phyloP scores from a whole-genome alignment of 2,797 vertebrate species.

The Craterocephalus amniculus region DNA sequence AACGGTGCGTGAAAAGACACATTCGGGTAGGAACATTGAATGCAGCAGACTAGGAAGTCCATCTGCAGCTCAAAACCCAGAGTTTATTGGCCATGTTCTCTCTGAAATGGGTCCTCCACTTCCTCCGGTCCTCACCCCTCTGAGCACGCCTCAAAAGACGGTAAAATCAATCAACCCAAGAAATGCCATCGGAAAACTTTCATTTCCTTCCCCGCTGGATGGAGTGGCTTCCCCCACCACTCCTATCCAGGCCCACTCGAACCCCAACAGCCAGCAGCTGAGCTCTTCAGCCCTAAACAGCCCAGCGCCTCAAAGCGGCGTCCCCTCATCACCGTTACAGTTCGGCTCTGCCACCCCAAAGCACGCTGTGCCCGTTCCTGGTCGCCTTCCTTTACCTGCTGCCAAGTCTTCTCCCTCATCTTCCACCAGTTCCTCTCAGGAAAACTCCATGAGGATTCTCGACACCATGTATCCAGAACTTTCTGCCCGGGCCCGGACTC shows the following conservation, averaged over 20 bases:
- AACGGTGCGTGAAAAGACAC: constrained; percentile 16
- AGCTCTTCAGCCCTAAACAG: constrained; percentile 56
- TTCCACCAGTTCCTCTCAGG: constrained; percentile 79
- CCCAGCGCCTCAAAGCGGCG: constrained; percentile 78
- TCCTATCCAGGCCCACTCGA: constrained; percentile 36
- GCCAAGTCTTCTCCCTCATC: constrained; percentile 66
- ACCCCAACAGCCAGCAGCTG: constrained; percentile 34
- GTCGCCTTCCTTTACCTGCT: constrained; percentile 86
- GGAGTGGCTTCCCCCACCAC: constrained; percentile 73
- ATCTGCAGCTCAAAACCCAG: constrained; percentile 57
- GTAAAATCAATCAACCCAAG: constrained; percentile 72
- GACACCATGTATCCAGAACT: constrained; percentile 97
- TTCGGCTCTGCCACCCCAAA: constrained; percentile 96
- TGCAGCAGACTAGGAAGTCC: constrained; percentile 41
- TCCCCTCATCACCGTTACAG: constrained; percentile 92
- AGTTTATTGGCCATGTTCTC: constrained; percentile 83
- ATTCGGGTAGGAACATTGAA: background rate
- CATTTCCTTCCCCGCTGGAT: constrained; percentile 81
- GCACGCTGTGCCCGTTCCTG: constrained; percentile 94
- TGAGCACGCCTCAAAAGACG: constrained; percentile 87
- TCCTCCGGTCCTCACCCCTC: constrained; percentile 87
- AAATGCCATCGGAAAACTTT: constrained; percentile 77
- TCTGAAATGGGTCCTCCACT: constrained; percentile 92
- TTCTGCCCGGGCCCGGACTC: constrained; percentile 92
- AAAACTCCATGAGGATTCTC: constrained; percentile 94